These are phyloP conservation scores for Gerris buenoi DNA, from an alignment of 1,140 invertebrate genomes.

Conservation along the genomic window DNA sequence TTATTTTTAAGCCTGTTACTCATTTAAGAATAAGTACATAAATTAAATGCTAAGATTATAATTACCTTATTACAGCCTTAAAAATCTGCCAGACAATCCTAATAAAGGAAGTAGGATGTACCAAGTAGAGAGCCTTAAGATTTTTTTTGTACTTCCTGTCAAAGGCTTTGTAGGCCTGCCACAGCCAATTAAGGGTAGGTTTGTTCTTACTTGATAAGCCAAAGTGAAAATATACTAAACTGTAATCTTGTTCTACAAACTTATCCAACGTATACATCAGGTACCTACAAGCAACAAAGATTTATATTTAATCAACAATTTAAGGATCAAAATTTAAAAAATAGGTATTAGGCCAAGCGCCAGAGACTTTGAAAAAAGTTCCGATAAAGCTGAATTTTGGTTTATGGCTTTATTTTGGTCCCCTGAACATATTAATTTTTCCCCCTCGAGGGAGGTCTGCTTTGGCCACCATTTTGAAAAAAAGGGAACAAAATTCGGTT, in stretches of 20 bases:
- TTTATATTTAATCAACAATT: neutral
- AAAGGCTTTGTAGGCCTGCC: constrained; percentile 95
- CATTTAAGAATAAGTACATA: no score
- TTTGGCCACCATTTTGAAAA: no score
- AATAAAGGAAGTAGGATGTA: constrained; percentile 97
- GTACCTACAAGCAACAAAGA: constrained; percentile 50
- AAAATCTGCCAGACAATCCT: constrained; percentile 91
- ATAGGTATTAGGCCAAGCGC: no score
- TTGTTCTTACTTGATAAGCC: constrained; percentile 94
- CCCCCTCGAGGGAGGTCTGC: no score
- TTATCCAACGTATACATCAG: constrained; percentile 88
- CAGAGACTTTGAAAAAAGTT: no score
- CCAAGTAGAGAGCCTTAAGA: constrained; percentile 91
- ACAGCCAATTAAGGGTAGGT: constrained; percentile 84
- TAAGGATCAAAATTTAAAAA: no score
- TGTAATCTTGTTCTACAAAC: constrained; percentile 98
- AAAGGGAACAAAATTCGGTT: no score
- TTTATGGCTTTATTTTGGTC: no score
- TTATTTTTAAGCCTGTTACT: no score
- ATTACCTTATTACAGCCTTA: constrained; percentile 77
- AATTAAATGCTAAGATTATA: no score
- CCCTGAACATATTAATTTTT: no score
- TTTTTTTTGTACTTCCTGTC: constrained; percentile 99
- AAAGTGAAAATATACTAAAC: constrained; percentile 97
- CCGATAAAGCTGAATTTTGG: no score